These are phyloP conservation scores for Oxyruncus cristatus DNA, from an alignment of 2,113 vertebrate species.

Conservation along the genomic window DNA sequence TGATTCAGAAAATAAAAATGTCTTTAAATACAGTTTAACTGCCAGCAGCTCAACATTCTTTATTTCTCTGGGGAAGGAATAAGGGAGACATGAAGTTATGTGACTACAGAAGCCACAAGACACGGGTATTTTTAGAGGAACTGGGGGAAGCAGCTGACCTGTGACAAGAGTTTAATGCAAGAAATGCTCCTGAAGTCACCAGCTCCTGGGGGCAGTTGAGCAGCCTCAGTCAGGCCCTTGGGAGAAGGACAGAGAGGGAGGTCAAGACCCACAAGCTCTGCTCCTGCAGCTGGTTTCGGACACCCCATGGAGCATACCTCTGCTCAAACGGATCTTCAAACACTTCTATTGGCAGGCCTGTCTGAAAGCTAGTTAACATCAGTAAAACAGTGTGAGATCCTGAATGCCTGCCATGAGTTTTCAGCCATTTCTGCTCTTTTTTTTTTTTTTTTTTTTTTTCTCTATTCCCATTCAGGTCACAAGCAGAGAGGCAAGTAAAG, in stretches of 20 bases:
- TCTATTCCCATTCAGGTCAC: background rate
- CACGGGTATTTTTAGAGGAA: conserved; percentile 25
- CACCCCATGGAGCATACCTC: background rate
- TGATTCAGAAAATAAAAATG: conserved; percentile 64
- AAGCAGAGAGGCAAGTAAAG: background rate
- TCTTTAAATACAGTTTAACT: conserved; percentile 16
- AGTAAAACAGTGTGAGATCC: background rate
- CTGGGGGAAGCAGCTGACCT: conserved; percentile 7
- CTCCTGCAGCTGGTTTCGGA: background rate
- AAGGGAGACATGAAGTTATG: conserved; percentile 4
- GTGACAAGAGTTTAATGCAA: background rate
- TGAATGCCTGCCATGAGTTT: background rate
- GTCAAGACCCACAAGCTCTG: background rate
- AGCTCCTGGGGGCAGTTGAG: background rate
- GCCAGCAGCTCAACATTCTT: conserved; percentile 31
- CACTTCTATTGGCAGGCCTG: rapidly evolving
- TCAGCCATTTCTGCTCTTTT: background rate
- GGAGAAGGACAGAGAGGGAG: background rate
- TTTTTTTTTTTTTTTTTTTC: background rate
- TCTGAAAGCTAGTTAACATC: background rate
- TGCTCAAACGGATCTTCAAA: background rate
- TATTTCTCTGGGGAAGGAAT: conserved; percentile 16
- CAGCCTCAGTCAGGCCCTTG: background rate
- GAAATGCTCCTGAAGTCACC: rapidly evolving
- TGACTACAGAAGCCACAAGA: conserved; percentile 26